Percentiles rank a stretch among this genome's conserved stretches.
These are phyloP conservation scores for Jacana jacana DNA, from an alignment of 2,113 vertebrate genomes.

Conservation along the genomic window DNA sequence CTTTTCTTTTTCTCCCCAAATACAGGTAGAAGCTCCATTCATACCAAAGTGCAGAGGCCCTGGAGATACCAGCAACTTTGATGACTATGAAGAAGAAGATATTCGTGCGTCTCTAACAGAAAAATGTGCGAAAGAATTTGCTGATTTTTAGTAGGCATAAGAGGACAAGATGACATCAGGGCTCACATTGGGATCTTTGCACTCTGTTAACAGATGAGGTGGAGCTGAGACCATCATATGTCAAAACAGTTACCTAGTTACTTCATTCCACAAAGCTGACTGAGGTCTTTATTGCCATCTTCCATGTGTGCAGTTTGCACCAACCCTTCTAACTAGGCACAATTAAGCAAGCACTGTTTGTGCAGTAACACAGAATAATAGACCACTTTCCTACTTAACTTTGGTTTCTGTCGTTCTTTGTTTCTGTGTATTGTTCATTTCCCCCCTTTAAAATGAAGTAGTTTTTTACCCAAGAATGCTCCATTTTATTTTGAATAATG, in stretches of 20 bases:
- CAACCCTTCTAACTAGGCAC: slow-evolving; percentile 88
- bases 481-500: slow-evolving; percentile 80
- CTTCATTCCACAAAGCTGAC: slow-evolving; percentile 91
- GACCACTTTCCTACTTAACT: slow-evolving; percentile 80
- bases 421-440: slow-evolving; percentile 78
- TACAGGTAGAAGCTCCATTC: slow-evolving; percentile 96
- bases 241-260: slow-evolving; percentile 87
- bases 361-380: slow-evolving; percentile 86
- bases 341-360: slow-evolving; percentile 86
- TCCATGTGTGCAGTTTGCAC: slow-evolving; percentile 88
- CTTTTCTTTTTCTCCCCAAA: not conserved
- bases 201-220: slow-evolving; percentile 86
- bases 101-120: slow-evolving; percentile 96
- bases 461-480: slow-evolving; percentile 80
- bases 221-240: slow-evolving; percentile 86
- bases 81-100: slow-evolving; percentile 98
- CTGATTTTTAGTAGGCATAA: slow-evolving; percentile 89
- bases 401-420: slow-evolving; percentile 74
- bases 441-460: slow-evolving; percentile 76
- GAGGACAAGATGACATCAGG: slow-evolving; percentile 77
- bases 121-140: slow-evolving; percentile 98
- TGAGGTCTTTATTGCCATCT: slow-evolving; percentile 89
- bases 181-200: slow-evolving; percentile 88
- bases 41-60: slow-evolving; percentile 99
- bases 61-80: slow-evolving; percentile 99